Evolutionary conservation across 2,888 invertebrate species (phyloP).

Genomic region (Zootermopsis nevadensis): DNA sequence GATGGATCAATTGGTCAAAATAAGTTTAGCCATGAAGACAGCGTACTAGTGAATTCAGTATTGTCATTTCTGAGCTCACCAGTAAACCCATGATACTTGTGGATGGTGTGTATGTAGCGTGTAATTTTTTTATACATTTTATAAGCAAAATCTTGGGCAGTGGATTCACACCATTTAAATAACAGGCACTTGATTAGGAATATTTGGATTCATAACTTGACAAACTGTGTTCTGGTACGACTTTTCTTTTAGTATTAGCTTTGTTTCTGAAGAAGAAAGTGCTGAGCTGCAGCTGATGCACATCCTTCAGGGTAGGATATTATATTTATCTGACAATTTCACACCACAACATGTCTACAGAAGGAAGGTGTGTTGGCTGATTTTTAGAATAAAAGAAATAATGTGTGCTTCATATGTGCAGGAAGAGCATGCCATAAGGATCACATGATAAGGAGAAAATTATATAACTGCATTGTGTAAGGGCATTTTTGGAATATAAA

Average conservation of each 20-base stretch:
- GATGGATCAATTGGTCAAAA: no score
- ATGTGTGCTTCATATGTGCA: no score
- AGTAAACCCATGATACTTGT: slow-evolving; percentile 8
- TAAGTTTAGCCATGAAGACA: background rate
- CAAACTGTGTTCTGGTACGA: background rate
- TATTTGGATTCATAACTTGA: background rate
- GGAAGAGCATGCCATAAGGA: no score
- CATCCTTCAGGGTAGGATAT: no score
- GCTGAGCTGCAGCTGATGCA: no score
- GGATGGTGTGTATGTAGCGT: background rate
- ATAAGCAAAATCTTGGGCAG: background rate
- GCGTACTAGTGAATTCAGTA: background rate
- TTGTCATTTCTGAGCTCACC: background rate
- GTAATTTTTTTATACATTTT: background rate
- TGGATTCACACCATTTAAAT: background rate
- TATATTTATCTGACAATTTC: no score
- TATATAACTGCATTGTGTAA: no score
- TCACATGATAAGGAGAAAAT: no score
- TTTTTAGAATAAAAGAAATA: no score
- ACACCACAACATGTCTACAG: no score
- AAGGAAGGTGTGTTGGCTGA: no score
- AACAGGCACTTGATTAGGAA: background rate
- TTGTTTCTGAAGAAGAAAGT: background rate
- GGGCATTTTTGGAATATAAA: no score
- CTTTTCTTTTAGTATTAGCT: background rate